phyloP scores from a whole-genome alignment of 2,888 invertebrate genomes.

The Microctonus hyperodae region DNA sequence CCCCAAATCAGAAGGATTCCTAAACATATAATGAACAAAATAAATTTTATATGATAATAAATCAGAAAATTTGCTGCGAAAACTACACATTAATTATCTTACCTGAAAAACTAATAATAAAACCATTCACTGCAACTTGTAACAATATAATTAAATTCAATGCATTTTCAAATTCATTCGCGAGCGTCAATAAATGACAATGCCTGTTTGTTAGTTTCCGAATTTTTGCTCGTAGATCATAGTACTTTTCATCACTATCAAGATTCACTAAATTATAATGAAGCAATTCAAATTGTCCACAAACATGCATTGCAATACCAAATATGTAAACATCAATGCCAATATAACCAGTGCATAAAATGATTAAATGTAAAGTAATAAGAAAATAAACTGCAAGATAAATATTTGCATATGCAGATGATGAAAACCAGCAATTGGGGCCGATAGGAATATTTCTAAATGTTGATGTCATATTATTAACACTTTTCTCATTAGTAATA shows the following conservation, averaged over 20 bases:
- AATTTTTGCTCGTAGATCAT: slow-evolving; percentile 5
- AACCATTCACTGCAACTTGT: slow-evolving; percentile 32
- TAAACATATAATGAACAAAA: background rate
- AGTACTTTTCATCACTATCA: slow-evolving; percentile 11
- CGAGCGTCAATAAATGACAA: slow-evolving; percentile 26
- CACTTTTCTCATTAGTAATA: background rate
- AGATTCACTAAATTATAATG: slow-evolving; percentile 28
- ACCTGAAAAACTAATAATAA: slow-evolving; percentile 35
- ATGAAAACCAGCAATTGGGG: slow-evolving; percentile 30
- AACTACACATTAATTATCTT: background rate
- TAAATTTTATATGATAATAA: background rate
- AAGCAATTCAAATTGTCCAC: slow-evolving; percentile 33
- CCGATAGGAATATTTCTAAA: slow-evolving; percentile 33
- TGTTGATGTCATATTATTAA: background rate
- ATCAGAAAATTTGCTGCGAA: background rate
- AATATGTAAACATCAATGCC: slow-evolving; percentile 37
- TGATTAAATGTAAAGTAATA: slow-evolving; percentile 27
- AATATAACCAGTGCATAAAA: slow-evolving; percentile 25
- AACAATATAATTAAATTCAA: slow-evolving; percentile 36
- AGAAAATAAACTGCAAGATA: slow-evolving; percentile 28
- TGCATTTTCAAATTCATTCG: slow-evolving; percentile 34
- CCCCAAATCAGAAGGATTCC: too few species aligned
- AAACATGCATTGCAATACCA: slow-evolving; percentile 35
- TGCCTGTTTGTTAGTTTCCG: slow-evolving; percentile 28
- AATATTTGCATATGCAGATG: slow-evolving; percentile 3